phyloP scores from a whole-genome alignment of 2,888 invertebrate species.

The Liodrosophila aerea region DNA sequence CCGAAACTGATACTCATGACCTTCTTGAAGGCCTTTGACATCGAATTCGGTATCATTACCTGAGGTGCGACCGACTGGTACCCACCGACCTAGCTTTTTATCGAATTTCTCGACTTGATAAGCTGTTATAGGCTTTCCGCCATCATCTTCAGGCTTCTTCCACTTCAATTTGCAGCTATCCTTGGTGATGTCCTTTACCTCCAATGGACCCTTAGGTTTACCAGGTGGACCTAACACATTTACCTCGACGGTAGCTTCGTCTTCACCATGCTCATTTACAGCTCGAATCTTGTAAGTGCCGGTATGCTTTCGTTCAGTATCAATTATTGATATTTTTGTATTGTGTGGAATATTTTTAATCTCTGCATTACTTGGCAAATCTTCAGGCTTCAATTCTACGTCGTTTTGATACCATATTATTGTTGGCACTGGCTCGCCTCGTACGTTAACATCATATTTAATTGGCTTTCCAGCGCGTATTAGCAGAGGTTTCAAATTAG shows the following conservation, averaged over 20 bases:
- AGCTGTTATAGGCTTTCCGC: constrained; percentile 95
- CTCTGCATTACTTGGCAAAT: constrained; percentile 84
- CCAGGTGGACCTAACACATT: constrained; percentile 92
- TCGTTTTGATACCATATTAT: constrained; percentile 94
- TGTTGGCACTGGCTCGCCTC: constrained; percentile 97
- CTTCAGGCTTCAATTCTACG: constrained; percentile 88
- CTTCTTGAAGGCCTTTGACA: constrained; percentile 93
- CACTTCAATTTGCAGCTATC: constrained; percentile 94
- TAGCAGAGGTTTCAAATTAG: constrained; percentile 93
- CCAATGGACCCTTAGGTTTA: constrained; percentile 94
- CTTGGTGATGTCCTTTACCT: constrained; percentile 94
- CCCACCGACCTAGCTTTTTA: constrained; percentile 95
- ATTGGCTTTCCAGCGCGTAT: constrained; percentile 96
- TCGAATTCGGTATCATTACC: constrained; percentile 93
- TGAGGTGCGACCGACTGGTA: constrained; percentile 93
- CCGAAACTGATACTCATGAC: constrained; percentile 96
- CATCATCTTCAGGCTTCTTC: constrained; percentile 97
- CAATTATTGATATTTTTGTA: constrained; percentile 91
- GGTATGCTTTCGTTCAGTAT: constrained; percentile 91
- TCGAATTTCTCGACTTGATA: constrained; percentile 97
- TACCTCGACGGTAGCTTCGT: constrained; percentile 96
- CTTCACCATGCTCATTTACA: constrained; percentile 94
- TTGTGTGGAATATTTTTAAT: constrained; percentile 95
- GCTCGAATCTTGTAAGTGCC: constrained; percentile 95
- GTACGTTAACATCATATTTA: constrained; percentile 95